Conservation (phyloP, 2,113 vertebrate genomes). For the Piaya cayana region DNA sequence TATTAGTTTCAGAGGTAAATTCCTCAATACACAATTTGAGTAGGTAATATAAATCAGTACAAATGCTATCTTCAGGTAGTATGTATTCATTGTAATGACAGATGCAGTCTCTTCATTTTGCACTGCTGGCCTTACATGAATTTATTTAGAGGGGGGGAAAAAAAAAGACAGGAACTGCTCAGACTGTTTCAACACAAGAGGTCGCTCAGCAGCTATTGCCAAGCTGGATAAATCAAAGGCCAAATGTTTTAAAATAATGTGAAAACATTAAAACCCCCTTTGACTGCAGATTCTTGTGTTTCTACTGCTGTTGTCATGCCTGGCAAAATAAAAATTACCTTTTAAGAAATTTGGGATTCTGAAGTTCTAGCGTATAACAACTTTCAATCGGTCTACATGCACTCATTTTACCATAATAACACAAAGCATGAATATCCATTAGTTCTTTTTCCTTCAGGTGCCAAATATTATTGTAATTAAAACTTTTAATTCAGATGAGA, state of each 20-base stretch:
- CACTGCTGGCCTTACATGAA: rapidly evolving
- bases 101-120: neutral
- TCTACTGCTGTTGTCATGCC: neutral
- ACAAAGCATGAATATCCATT: neutral
- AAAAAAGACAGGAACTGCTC: neutral
- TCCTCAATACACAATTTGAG: neutral
- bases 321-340: neutral
- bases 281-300: neutral
- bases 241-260: neutral
- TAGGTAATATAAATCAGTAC: neutral
- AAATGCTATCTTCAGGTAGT: neutral
- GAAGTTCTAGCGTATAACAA: neutral
- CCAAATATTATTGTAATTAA: neutral
- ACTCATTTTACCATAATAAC: neutral
- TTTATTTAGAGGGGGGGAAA: neutral
- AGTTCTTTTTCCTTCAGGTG: neutral
- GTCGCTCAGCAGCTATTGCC: slow-evolving; percentile 57
- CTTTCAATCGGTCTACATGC: neutral
- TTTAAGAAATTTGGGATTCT: neutral
- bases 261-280: neutral
- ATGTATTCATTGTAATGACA: neutral
- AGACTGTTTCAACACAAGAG: slow-evolving; percentile 53
- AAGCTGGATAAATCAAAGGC: neutral
- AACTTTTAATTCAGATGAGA: neutral
- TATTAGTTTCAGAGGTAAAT: neutral